phyloP scores from a whole-genome alignment of 2,113 vertebrate species.

The Hippocampus guttulatus region DNA sequence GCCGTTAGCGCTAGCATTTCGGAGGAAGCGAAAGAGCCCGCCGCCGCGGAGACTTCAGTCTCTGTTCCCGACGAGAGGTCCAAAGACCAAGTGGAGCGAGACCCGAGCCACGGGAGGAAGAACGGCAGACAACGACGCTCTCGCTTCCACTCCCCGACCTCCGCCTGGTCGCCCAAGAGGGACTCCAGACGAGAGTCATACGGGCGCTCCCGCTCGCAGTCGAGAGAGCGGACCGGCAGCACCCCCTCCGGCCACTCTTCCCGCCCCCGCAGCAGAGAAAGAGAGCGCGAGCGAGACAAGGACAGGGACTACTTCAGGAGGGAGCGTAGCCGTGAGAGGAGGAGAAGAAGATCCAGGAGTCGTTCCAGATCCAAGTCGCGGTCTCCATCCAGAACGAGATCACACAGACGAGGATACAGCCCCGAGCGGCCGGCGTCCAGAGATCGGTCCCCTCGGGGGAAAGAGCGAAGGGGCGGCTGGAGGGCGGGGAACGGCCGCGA shows the following conservation, averaged over 20 bases:
- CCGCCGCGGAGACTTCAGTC: conserved; percentile 13
- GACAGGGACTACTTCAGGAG: conserved; percentile 68
- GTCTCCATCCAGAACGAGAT: conserved; percentile 65
- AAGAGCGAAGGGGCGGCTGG: conserved; percentile 72
- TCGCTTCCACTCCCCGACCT: conserved; percentile 91
- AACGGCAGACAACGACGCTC: conserved; percentile 74
- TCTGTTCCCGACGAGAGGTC: conserved; percentile 8
- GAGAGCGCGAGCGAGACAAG: conserved; percentile 57
- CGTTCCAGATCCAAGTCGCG: conserved; percentile 67
- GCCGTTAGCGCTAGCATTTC: conserved; percentile 61
- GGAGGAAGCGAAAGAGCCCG: conserved; percentile 23
- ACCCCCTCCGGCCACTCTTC: conserved; percentile 75
- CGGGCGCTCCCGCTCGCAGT: conserved; percentile 74
- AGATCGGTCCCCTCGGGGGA: conserved; percentile 81
- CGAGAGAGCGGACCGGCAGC: conserved; percentile 60
- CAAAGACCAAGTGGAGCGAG: conserved; percentile 31
- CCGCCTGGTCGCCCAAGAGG: conserved; percentile 87
- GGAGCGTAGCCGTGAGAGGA: conserved; percentile 80
- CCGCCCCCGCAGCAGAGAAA: conserved; percentile 77
- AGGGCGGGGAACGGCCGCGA: conserved; percentile 64
- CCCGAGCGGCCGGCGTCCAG: conserved; percentile 75
- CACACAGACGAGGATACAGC: conserved; percentile 72
- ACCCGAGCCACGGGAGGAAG: conserved; percentile 54
- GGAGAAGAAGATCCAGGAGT: conserved; percentile 77
- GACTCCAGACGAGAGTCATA: conserved; percentile 72